phyloP scores from a whole-genome alignment of 2,888 invertebrate genomes.

The Macrosoma leucophasiata region DNA sequence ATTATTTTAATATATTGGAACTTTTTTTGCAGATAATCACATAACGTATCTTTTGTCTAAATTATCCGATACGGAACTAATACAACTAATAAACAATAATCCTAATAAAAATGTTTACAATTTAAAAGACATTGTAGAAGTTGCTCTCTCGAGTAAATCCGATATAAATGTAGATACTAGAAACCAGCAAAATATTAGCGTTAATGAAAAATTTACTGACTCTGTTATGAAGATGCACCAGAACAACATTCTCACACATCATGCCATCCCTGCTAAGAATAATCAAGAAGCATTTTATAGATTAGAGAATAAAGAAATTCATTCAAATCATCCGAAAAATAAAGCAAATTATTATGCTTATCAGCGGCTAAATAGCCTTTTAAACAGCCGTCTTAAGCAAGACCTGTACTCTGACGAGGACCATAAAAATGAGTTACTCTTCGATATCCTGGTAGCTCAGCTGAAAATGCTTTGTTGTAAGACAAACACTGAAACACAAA shows the following conservation, averaged over 20 bases:
- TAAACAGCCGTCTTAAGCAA: slow-evolving; percentile 34
- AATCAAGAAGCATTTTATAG: slow-evolving; percentile 38
- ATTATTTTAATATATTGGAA: no score
- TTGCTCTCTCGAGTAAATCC: slow-evolving; percentile 32
- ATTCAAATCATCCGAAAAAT: slow-evolving; percentile 34
- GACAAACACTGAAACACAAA: slow-evolving; percentile 32
- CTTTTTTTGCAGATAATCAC: slow-evolving; percentile 48
- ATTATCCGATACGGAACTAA: slow-evolving; percentile 51
- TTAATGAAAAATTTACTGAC: slow-evolving; percentile 20
- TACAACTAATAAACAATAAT: slow-evolving; percentile 48
- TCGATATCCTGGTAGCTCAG: slow-evolving; percentile 58
- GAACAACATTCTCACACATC: slow-evolving; percentile 13
- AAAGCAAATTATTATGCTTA: slow-evolving; percentile 45
- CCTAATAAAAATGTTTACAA: slow-evolving; percentile 48
- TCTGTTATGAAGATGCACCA: slow-evolving; percentile 5
- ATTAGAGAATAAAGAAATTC: slow-evolving; percentile 48
- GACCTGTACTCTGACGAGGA: slow-evolving; percentile 35
- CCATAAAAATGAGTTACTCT: slow-evolving; percentile 52
- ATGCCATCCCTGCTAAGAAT: slow-evolving; percentile 26
- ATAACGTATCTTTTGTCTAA: slow-evolving; percentile 54
- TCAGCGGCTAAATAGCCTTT: slow-evolving; percentile 48
- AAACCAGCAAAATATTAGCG: no score
- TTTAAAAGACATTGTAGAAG: slow-evolving; percentile 44
- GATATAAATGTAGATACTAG: no score
- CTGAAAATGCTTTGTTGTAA: slow-evolving; percentile 61